Base-by-base conservation (phyloP, 2,113 vertebrate species). In the Oncorhynchus gorbuscha region DNA sequence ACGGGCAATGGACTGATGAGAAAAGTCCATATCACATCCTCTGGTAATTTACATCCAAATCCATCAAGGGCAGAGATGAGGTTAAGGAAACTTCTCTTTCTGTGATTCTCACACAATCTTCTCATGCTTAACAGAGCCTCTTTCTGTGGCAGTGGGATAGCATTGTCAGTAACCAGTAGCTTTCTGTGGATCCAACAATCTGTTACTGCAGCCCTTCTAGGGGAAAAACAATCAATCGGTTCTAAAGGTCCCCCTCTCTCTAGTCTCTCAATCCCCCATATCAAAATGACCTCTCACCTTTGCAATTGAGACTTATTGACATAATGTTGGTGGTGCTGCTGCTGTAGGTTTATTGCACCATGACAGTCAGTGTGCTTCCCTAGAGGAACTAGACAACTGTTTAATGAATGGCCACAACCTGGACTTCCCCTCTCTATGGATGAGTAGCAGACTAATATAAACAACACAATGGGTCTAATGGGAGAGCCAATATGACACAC, bases 291-390 rank as follows among this genome's bases (percentile, higher is more conserved):
- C 59, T 22, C n/a, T 62, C n/a, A n/a, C 18, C 20, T 62, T 22
- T 11, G 20, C 59, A 16, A 22, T 62, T n/a, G n/a, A 7, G 20
- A 9, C 59, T 62, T 62, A n/a, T 22, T 62, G 59, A 62, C 59
- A 62, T 22, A n/a, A 22, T 24, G n/a, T 62, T 22, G 51, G 18
- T n/a, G 16, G n/a, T n/a, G 59, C 20, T n/a, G 59, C n/a, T 62
- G 59, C 59, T 62, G 59, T 62, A 16, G 59, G 59, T 62, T 62
- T 62, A 62, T 62, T 62, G 59, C 24, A 22, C 59, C 59, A 62
- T 24, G 59, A 7, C n/a, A 61, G 59, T 62, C 13, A 22, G n/a
- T 62, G 59, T 62, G 55, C 55, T 62, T 22, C 59, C n/a, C 59
- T n/a, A 8, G 20, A 62, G 20, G 20, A 16, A 62, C n/a, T 62